Conservation (phyloP, 2,888 invertebrate genomes). For the Enchytraeus crypticus region DNA sequence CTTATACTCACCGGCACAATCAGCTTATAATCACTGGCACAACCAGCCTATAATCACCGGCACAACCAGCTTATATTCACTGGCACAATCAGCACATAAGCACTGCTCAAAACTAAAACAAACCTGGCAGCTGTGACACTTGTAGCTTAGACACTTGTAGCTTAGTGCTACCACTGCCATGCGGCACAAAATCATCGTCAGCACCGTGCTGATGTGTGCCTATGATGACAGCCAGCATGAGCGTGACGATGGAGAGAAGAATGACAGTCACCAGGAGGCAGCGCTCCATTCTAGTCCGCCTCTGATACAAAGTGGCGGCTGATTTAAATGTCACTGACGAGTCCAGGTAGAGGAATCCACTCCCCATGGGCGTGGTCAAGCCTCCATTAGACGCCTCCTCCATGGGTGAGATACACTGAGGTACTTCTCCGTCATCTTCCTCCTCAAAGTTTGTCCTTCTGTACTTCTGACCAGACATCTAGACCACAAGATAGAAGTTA, state of each 20-base stretch:
- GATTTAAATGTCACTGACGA: constrained; percentile 38
- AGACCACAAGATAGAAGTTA: constrained; percentile 1
- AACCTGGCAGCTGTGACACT: background rate
- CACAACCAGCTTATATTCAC: too few relatives aligned
- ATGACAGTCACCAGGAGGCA: constrained; percentile 29
- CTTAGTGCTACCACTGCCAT: too few relatives aligned
- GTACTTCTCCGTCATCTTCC: constrained; percentile 44
- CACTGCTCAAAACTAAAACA: background rate
- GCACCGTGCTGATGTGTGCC: background rate
- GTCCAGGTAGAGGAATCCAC: too few relatives aligned
- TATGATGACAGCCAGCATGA: constrained; percentile 5
- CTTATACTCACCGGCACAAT: too few relatives aligned
- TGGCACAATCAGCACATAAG: too few relatives aligned
- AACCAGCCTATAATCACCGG: too few relatives aligned
- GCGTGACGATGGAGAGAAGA: constrained; percentile 33
- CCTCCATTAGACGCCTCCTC: background rate
- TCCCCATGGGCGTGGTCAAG: constrained; percentile 34
- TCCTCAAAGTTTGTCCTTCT: constrained; percentile 47
- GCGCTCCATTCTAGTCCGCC: constrained; percentile 35
- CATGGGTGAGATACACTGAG: too few relatives aligned
- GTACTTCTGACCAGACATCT: constrained; percentile 47
- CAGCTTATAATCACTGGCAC: too few relatives aligned
- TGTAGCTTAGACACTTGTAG: background rate
- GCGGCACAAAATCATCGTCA: too few relatives aligned
- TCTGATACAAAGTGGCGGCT: constrained; percentile 36